Base-by-base conservation (phyloP, 2,113 vertebrate species). In the Picathartes gymnocephalus region DNA sequence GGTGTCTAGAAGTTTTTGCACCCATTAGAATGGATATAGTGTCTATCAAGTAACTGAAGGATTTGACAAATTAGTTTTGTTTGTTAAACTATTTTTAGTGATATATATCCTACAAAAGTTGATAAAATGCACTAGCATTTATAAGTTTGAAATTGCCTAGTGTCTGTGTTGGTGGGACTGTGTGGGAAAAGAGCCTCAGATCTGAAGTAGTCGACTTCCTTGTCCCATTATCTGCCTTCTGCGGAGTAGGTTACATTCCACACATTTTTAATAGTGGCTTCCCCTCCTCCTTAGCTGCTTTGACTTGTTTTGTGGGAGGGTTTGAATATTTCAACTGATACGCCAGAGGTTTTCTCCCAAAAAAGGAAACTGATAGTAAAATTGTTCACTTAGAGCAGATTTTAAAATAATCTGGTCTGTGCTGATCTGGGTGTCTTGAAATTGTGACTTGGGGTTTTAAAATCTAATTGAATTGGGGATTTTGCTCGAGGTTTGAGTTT, bases 171-270 rank as follows among this genome's bases (percentile, higher is more conserved):
- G 33, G 25, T 87, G 44, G 22, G 35, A 47, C 37, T 71, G 8
- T 11, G 17, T 40, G 78, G 70, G 72, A 58, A 70, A 70, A 68
- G 50, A 86, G 35, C 21, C 39, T 83, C 35, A 22, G 44, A 64
- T 66, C 51, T 86, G 12, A 61, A 92, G 82, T 7, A 83, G 90
- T 23, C 0, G 0, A 44, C 35, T 77, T 83, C 60, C 79, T 77
- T 45, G 50, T 87, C 66, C 70, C 48, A 56, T 88, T 95, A 74
- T 95, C 86, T 91, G 61, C 72, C 40, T 79, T 74, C 72, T 86
- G 70, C 54, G 25, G 28, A 89, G 86, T 84, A 95, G 71, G 88
- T 91, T 96, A 33, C 96, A 97, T 97, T 97, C 95, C 94, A 93
- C 72, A 80, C 88, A 96, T 96, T 93, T 94, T 85, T 96, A 92